Conservation (phyloP, 2,797 vertebrate species). For the Acipenser oxyrinchus region DNA sequence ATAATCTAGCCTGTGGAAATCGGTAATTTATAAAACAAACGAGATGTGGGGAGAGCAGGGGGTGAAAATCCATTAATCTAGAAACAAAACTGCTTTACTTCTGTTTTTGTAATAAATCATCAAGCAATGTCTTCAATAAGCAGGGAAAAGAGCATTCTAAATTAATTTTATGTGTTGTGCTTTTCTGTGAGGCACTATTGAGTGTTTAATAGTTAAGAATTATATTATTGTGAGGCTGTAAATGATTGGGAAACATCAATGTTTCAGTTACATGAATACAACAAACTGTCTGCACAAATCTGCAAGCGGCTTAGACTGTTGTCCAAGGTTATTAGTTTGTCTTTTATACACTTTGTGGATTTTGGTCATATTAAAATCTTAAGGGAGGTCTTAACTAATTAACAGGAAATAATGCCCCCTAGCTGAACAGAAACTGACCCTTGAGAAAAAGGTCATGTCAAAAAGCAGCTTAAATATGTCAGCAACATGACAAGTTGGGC, state of each 20-base stretch:
- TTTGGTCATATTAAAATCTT: not conserved
- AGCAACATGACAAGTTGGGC: not conserved
- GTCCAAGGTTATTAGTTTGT: not conserved
- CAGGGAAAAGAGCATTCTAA: too few relatives aligned
- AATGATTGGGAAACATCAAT: too few relatives aligned
- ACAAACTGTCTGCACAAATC: not conserved
- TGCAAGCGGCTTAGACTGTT: not conserved
- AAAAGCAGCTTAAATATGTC: not conserved
- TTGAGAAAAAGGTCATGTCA: not conserved
- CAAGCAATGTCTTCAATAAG: constrained; percentile 11
- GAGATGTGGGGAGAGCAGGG: not conserved
- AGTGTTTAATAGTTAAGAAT: too few relatives aligned
- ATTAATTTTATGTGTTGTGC: too few relatives aligned
- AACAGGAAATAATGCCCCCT: not conserved
- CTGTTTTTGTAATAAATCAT: not conserved
- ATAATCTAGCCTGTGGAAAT: constrained; percentile 3
- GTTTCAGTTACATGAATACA: too few relatives aligned
- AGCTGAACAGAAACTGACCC: not conserved
- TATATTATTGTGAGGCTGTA: too few relatives aligned
- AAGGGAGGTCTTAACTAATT: not conserved
- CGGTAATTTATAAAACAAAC: constrained; percentile 4
- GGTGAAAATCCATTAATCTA: not conserved
- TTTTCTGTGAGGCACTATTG: too few relatives aligned
- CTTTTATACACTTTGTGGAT: not conserved
- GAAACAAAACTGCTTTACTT: constrained; percentile 2